A percentile compares a stretch with the other conserved stretches of the same genome.
Conservation (phyloP, 2,888 invertebrate species). For the Mimas tiliae region DNA sequence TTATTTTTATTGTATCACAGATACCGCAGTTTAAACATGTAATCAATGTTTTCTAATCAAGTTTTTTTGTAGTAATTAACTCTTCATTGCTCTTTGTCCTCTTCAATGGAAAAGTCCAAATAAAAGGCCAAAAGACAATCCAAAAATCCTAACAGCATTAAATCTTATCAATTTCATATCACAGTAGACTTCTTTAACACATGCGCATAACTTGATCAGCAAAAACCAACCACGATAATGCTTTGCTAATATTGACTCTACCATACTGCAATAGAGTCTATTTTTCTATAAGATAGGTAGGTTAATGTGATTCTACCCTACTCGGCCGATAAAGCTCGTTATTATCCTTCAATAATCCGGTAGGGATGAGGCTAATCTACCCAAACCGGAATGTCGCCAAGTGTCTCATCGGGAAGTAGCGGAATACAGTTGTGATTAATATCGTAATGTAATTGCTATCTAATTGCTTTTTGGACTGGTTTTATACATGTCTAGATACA, state of each 20-base stretch:
- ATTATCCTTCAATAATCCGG: slow-evolving; percentile 23
- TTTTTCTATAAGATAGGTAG: not conserved
- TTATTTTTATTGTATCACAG: no score
- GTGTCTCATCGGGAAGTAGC: slow-evolving; percentile 6
- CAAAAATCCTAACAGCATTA: not conserved
- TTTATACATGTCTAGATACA: no score
- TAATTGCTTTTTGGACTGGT: not conserved
- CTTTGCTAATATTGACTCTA: not conserved
- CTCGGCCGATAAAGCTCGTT: slow-evolving; percentile 17
- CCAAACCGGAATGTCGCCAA: slow-evolving; percentile 9
- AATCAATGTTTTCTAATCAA: no score
- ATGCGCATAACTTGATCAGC: slow-evolving; percentile 23
- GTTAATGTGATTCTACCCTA: slow-evolving; percentile 19
- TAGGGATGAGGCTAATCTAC: slow-evolving; percentile 12
- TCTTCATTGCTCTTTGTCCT: no score
- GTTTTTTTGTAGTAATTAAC: no score
- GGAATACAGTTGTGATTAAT: not conserved
- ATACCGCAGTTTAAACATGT: no score
- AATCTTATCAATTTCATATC: slow-evolving; percentile 20
- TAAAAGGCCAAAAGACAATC: not conserved
- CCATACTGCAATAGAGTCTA: not conserved
- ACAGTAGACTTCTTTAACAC: slow-evolving; percentile 13
- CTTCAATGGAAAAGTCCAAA: not conserved
- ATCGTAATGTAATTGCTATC: not conserved
- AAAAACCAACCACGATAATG: not conserved